Evolutionary conservation across 1,140 invertebrate genomes (phyloP), one percentile per base, ranked within the genome.

Genomic region (Wiebesia pumilae): DNA sequence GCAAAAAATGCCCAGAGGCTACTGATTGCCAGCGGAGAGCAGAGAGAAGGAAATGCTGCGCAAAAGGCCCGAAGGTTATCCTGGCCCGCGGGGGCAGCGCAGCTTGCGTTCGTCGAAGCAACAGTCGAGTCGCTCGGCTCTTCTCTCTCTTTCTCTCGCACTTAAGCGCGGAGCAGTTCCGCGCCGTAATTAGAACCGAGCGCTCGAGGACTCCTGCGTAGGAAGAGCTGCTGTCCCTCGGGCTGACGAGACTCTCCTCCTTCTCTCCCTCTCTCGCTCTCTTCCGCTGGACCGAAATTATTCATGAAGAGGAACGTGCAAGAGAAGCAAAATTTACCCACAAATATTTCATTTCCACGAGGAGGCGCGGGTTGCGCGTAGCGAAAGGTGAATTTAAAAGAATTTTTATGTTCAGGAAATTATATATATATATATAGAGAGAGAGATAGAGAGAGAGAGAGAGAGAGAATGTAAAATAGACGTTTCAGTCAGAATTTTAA

Each of bases 111-210:
- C 30, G 1, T 33, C 65, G 84, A 83, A 51, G 81, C 87, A 87
- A 86, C 79, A 83, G 82, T 47, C 84, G 84, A 65, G 69, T 51
- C 51, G 75, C 62, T 77, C 83, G 47, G 24, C 40, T 54, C 38
- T 85, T 84, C 47, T 87, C 51, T 67, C 51, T 81, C 69, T 54
- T 19, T 78, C 78, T 24, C 35, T 27, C 30, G 62, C 90, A 2
- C 51, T 58, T 24, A 12, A 33, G 24, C 51, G 1, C 54, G 35
- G 38, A 75, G 54, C 78, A 38, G 78, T 90, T 92, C 92, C 92
- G 91, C 91, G 92, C 90, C 91, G 92, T 93, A 93, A 93, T 93
- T 93, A 93, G 92, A 93, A 92, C 90, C 90, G 89, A 91, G 89
- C 88, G 91, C 92, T 90, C 43, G 54, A 43, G 89, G 92, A 91